These are phyloP conservation scores for Pangasius sanitwongsei DNA, from an alignment of 2,797 vertebrate genomes.

Conservation along the genomic window DNA sequence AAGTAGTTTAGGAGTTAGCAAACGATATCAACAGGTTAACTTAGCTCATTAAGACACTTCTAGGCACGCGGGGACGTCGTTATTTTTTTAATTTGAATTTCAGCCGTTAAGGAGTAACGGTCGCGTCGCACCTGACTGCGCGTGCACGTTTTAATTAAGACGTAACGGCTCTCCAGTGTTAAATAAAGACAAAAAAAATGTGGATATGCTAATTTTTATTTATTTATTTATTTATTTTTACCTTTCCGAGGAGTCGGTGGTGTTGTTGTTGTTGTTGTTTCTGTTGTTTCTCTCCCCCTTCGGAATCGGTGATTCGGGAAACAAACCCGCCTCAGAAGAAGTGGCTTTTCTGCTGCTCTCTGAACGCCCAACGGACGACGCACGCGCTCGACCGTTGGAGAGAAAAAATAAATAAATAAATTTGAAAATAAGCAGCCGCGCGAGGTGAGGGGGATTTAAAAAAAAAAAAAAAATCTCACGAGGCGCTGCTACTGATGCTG, in stretches of 20 bases:
- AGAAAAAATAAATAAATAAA: conserved; percentile 14
- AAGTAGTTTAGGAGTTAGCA: background rate
- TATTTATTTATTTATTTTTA: background rate
- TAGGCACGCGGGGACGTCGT: background rate
- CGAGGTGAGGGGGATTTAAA: too few relatives aligned
- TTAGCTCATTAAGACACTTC: too few relatives aligned
- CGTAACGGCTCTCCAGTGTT: background rate
- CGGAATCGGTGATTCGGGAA: background rate
- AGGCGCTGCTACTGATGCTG: background rate
- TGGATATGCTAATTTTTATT: too few relatives aligned
- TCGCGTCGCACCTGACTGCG: background rate
- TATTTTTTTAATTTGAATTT: background rate
- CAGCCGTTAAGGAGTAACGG: background rate
- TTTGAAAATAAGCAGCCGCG: background rate
- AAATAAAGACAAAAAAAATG: background rate
- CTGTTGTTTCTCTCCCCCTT: background rate
- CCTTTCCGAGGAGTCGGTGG: conserved; percentile 21
- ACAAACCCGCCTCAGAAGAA: conserved; percentile 11
- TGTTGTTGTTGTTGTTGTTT: background rate
- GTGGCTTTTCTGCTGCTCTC: background rate
- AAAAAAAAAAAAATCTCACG: background rate
- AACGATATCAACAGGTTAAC: background rate
- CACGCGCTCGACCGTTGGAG: conserved; percentile 13
- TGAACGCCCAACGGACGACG: conserved; percentile 2
- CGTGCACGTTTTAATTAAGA: background rate